These are phyloP conservation scores for Centruroides vittatus DNA, from an alignment of 1,140 invertebrate genomes.

Conservation along the genomic window DNA sequence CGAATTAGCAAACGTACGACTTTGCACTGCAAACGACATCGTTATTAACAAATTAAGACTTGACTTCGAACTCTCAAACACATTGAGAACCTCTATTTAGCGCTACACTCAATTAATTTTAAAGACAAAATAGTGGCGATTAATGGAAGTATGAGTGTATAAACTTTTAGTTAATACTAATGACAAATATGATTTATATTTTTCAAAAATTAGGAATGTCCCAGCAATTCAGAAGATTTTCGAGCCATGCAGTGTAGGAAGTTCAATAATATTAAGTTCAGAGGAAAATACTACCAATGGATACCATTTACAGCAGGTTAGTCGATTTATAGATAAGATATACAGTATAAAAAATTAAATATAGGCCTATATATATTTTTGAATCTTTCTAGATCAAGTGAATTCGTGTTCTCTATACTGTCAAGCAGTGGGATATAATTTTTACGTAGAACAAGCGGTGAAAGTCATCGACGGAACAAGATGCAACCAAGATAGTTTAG, in stretches of 20 bases:
- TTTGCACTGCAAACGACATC: no score
- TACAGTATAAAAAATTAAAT: constrained; percentile 8
- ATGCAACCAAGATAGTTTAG: constrained; percentile 53
- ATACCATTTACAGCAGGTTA: constrained; percentile 32
- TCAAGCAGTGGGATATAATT: constrained; percentile 48
- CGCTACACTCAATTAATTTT: no score
- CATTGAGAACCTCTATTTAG: no score
- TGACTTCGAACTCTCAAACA: no score
- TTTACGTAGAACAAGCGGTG: constrained; percentile 53
- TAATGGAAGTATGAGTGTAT: no score
- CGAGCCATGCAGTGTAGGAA: constrained; percentile 57
- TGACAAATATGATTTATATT: neutral
- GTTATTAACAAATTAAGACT: no score
- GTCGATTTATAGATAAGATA: constrained; percentile 57
- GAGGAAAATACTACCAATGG: constrained; percentile 56
- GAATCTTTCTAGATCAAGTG: constrained; percentile 32
- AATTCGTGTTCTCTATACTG: constrained; percentile 64
- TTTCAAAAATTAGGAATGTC: constrained; percentile 42
- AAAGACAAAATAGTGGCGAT: no score
- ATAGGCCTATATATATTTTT: neutral
- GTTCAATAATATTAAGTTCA: constrained; percentile 56
- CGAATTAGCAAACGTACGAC: neutral
- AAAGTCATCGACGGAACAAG: constrained; percentile 60
- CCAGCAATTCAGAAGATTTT: constrained; percentile 50
- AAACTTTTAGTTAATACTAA: no score